Conservation (phyloP, 2,797 vertebrate genomes). For the Sebastes trivittatus region DNA sequence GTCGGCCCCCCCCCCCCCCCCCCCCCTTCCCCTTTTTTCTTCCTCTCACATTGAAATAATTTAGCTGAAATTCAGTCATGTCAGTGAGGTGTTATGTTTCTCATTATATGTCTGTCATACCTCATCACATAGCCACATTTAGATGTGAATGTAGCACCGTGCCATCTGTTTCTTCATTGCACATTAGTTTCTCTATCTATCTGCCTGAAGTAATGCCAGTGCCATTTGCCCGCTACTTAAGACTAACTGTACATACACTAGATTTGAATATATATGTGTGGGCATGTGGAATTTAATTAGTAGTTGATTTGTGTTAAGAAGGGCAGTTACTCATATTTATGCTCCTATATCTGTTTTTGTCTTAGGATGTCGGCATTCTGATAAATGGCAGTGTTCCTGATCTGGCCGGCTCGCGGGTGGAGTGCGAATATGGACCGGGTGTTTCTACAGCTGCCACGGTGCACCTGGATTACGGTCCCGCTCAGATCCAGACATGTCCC, state of each 20-base stretch:
- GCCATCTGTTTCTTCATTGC: slow-evolving; percentile 73
- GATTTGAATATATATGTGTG: slow-evolving; percentile 10
- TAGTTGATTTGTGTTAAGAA: slow-evolving; percentile 15
- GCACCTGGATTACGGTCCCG: slow-evolving; percentile 82
- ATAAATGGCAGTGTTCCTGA: slow-evolving; percentile 93
- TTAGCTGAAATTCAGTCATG: slow-evolving; percentile 55
- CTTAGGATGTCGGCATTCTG: slow-evolving; percentile 91
- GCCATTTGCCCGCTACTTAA: slow-evolving; percentile 10
- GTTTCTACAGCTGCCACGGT: slow-evolving; percentile 86
- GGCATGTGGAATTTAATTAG: not conserved
- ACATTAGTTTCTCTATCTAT: slow-evolving; percentile 40
- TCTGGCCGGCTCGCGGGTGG: slow-evolving; percentile 87
- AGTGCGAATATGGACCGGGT: slow-evolving; percentile 89
- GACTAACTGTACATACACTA: not conserved
- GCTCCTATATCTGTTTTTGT: slow-evolving; percentile 14
- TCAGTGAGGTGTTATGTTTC: slow-evolving; percentile 70
- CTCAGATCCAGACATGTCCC: slow-evolving; percentile 91
- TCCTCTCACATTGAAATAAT: slow-evolving; percentile 64
- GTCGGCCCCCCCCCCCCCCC: rapidly evolving
- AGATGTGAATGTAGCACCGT: slow-evolving; percentile 60
- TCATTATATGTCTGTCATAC: slow-evolving; percentile 71
- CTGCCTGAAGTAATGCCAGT: slow-evolving; percentile 28
- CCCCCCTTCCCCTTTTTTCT: not conserved
- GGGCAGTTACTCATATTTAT: slow-evolving; percentile 24
- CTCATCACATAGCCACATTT: slow-evolving; percentile 65